These are phyloP conservation scores for Chrysemys picta DNA, from an alignment of 2,113 vertebrate genomes.

Conservation along the genomic window DNA sequence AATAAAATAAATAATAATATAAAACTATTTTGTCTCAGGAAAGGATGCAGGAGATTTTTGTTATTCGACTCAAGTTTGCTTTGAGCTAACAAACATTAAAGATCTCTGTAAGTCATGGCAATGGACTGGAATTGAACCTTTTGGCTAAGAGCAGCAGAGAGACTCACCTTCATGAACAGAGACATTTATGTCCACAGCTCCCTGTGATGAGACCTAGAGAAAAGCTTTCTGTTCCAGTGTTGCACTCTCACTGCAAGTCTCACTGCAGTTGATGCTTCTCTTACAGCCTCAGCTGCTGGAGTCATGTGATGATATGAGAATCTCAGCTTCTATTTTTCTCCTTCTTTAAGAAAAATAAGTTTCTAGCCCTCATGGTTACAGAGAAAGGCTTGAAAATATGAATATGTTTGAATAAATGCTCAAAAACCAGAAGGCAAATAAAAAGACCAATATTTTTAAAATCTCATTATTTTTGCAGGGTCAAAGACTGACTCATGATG, in stretches of 20 bases:
- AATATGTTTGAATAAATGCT: not conserved
- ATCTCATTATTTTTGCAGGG: not conserved
- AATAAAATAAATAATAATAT: not conserved
- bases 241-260: not conserved
- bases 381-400: fast-evolving
- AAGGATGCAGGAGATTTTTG: not conserved
- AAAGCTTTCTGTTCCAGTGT: not conserved
- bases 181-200: not conserved
- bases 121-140: not conserved
- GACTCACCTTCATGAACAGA: not conserved
- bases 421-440: not conserved
- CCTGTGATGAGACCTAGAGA: not conserved
- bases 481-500: not conserved
- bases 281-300: not conserved
- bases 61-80: not conserved
- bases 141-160: not conserved
- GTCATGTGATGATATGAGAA: not conserved
- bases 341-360: not conserved
- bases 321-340: fast-evolving
- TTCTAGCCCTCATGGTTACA: not conserved
- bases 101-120: not conserved
- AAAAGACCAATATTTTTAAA: not conserved
- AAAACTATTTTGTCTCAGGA: not conserved
- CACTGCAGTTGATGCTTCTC: not conserved
- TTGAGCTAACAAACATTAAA: not conserved